Conservation (phyloP, 2,797 vertebrate species). For the Pelochelys cantorii region DNA sequence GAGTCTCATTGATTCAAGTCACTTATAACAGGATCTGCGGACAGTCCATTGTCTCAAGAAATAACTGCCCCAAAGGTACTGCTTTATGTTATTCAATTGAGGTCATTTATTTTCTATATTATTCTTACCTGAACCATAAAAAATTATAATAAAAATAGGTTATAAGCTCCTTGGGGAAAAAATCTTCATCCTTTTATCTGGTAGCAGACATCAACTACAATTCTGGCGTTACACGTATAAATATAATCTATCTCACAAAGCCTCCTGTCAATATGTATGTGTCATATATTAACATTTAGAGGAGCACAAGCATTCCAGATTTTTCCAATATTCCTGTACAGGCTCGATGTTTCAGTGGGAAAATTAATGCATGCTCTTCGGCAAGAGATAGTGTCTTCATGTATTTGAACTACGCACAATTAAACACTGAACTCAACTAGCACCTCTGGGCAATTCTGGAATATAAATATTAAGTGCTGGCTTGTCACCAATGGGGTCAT, state of each 20-base stretch:
- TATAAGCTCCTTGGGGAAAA: neutral
- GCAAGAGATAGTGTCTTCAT: neutral
- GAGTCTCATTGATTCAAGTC: neutral
- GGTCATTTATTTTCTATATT: neutral
- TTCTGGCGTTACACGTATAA: neutral
- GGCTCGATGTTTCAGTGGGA: neutral
- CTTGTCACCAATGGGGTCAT: neutral
- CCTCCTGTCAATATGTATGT: neutral
- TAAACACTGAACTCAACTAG: neutral
- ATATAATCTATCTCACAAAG: neutral
- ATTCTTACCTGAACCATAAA: conserved; percentile 2
- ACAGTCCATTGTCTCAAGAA: fast-evolving
- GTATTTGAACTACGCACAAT: neutral
- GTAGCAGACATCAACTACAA: neutral
- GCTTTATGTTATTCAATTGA: neutral
- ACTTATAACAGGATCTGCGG: neutral
- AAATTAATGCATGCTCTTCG: neutral
- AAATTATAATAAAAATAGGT: neutral
- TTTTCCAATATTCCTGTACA: neutral
- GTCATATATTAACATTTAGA: neutral
- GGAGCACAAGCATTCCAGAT: neutral
- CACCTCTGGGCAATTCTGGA: neutral
- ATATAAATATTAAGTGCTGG: neutral
- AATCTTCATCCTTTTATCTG: fast-evolving
- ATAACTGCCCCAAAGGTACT: fast-evolving